phyloP scores from a whole-genome alignment of 2,888 invertebrate genomes.

The Morpho achilles region DNA sequence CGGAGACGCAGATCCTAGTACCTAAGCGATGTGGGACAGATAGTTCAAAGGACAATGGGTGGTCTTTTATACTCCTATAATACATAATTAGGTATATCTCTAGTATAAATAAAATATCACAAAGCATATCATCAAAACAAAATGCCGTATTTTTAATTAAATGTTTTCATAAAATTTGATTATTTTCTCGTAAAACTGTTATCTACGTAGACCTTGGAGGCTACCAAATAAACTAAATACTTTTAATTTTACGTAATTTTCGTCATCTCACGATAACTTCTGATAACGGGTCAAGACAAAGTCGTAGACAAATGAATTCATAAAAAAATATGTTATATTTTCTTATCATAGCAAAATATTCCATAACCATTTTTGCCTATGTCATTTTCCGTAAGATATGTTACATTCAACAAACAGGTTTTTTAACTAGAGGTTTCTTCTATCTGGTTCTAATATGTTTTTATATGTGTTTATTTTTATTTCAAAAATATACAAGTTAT shows the following conservation, averaged over 20 bases:
- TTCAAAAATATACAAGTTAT: too few relatives aligned
- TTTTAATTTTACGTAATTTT: conserved; percentile 38
- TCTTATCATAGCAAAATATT: conserved; percentile 4
- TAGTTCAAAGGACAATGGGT: too few relatives aligned
- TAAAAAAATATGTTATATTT: conserved; percentile 3
- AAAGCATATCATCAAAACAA: conserved; percentile 7
- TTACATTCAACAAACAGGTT: too few relatives aligned
- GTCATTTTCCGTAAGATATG: too few relatives aligned
- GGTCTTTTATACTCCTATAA: too few relatives aligned
- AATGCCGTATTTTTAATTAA: conserved; percentile 9
- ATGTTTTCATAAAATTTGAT: conserved; percentile 8
- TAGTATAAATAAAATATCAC: neutral
- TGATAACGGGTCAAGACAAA: conserved; percentile 24
- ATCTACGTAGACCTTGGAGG: conserved; percentile 33
- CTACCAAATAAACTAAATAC: conserved; percentile 31
- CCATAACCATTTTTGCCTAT: neutral
- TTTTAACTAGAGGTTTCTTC: too few relatives aligned
- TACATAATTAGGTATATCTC: too few relatives aligned
- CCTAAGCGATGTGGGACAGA: too few relatives aligned
- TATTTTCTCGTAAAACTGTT: conserved; percentile 21
- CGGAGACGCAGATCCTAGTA: too few relatives aligned
- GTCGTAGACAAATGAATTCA: conserved; percentile 12
- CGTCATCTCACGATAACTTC: conserved; percentile 32
- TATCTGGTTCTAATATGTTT: too few relatives aligned
- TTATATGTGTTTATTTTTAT: too few relatives aligned